Conservation (phyloP, 2,888 invertebrate genomes). For the Iselma pallidipennis region DNA sequence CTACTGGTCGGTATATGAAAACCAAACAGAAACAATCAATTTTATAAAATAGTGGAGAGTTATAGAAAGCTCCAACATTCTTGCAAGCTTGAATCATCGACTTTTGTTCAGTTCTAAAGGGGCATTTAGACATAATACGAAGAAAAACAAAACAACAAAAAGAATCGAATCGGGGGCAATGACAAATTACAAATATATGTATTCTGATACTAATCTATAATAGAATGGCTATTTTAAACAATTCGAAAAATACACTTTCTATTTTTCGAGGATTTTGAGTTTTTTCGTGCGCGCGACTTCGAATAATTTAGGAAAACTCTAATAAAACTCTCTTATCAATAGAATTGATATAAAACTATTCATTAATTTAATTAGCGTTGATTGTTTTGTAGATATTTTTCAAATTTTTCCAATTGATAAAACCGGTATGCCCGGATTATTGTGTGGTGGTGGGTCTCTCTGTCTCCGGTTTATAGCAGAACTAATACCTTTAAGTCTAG, state of each 20-base stretch:
- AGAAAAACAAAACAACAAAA: not conserved
- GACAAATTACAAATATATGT: not conserved
- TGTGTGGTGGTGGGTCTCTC: not conserved
- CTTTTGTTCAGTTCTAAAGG: not conserved
- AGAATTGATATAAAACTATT: too few relatives aligned
- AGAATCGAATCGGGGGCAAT: not conserved
- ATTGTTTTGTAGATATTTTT: not conserved
- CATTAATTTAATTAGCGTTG: too few relatives aligned
- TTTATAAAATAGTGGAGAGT: not conserved
- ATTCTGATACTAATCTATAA: too few relatives aligned
- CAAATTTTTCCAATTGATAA: not conserved
- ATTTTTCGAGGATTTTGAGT: too few relatives aligned
- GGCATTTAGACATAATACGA: not conserved
- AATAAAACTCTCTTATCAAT: too few relatives aligned
- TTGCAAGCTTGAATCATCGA: not conserved
- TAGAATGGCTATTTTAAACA: too few relatives aligned
- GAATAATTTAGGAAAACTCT: too few relatives aligned
- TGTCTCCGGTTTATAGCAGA: not conserved
- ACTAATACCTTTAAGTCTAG: not conserved
- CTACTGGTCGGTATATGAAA: too few relatives aligned
- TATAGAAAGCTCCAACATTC: not conserved
- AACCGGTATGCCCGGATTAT: constrained; percentile 1
- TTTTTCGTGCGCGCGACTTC: too few relatives aligned
- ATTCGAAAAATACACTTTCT: too few relatives aligned
- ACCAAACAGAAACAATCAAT: not conserved